These are phyloP conservation scores for Andrena minutula DNA, from an alignment of 2,888 invertebrate genomes.

Conservation along the genomic window DNA sequence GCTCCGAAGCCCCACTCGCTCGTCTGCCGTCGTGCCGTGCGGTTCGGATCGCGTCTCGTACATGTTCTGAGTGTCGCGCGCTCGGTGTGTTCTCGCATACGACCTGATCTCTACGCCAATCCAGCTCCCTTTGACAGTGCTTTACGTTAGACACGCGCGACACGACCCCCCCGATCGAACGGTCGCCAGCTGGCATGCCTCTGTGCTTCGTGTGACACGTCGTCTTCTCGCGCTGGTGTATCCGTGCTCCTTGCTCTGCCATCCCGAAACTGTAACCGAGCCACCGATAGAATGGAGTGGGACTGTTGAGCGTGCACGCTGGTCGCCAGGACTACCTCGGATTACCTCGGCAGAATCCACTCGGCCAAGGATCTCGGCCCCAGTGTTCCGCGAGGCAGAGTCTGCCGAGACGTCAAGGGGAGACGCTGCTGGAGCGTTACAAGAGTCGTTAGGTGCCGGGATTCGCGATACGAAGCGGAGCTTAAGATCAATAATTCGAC, in stretches of 20 bases:
- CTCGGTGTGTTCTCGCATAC: constrained; percentile 59
- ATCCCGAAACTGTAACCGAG: neutral
- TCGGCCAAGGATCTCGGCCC: no score
- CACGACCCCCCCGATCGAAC: neutral
- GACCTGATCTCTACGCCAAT: neutral
- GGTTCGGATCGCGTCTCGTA: constrained; percentile 74
- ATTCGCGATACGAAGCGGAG: constrained; percentile 60
- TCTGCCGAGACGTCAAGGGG: neutral
- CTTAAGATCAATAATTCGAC: constrained; percentile 63
- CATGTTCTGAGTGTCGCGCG: constrained; percentile 59
- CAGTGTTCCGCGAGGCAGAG: neutral
- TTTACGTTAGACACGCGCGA: neutral
- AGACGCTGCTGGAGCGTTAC: constrained; percentile 29
- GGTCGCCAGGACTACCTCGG: neutral
- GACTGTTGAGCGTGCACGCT: constrained; percentile 13
- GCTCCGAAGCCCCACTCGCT: constrained; percentile 82
- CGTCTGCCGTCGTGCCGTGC: constrained; percentile 83
- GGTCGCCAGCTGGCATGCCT: neutral
- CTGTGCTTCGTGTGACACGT: neutral
- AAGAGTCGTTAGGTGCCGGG: constrained; percentile 48
- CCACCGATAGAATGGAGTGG: neutral
- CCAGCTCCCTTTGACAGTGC: constrained; percentile 19
- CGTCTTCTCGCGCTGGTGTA: neutral
- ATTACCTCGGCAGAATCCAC: neutral
- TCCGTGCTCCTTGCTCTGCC: neutral